Percentiles rank a stretch among this genome's conserved stretches.
Conservation (phyloP, 2,888 invertebrate genomes). For the Hedychridium roseum region DNA sequence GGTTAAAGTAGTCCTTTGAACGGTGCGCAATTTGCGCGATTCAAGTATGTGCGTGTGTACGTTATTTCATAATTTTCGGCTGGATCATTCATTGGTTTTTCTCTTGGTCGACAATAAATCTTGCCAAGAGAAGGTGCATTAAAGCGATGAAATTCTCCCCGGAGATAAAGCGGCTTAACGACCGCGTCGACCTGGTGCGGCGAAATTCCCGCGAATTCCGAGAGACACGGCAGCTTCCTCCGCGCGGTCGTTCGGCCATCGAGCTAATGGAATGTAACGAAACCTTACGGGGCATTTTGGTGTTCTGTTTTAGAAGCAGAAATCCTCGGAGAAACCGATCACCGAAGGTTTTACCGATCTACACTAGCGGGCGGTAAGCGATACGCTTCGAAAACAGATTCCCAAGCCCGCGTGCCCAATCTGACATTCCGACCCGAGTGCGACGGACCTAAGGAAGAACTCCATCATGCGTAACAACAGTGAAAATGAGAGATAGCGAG, state of each 20-base stretch:
- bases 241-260: conserved; percentile 10
- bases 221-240: not conserved
- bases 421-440: conserved; percentile 39
- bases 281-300: conserved; percentile 38
- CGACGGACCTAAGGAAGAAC: conserved; percentile 44
- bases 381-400: conserved; percentile 36
- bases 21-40: too few species aligned
- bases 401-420: conserved; percentile 37
- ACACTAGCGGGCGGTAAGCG: conserved; percentile 47
- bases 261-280: conserved; percentile 17
- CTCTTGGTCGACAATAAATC: too few species aligned
- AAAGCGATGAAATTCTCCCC: not conserved
- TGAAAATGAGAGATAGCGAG: conserved; percentile 10
- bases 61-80: too few species aligned
- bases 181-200: too few species aligned
- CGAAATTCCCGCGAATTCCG: too few species aligned
- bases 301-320: conserved; percentile 60
- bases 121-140: too few species aligned
- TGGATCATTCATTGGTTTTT: too few species aligned
- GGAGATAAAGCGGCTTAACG: too few species aligned
- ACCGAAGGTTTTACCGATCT: conserved; percentile 61
- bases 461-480: conserved; percentile 44
- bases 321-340: conserved; percentile 58
- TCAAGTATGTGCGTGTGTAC: too few species aligned
- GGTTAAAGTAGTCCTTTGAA: too few species aligned